Evolutionary conservation across 2,113 vertebrate species (phyloP).

Genomic region (Onychorhynchus coronatus): DNA sequence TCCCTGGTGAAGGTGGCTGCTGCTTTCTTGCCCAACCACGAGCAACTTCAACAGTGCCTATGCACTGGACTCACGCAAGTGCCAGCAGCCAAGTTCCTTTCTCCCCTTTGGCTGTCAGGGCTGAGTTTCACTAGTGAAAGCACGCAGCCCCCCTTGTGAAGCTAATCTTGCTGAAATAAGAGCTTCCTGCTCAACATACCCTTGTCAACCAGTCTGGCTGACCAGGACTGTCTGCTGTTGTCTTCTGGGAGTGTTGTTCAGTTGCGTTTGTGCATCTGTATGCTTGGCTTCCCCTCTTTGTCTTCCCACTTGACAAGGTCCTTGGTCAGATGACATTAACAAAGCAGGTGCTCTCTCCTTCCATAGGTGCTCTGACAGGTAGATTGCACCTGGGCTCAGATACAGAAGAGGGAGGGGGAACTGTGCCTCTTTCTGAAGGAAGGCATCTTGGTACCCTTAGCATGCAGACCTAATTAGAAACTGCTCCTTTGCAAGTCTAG

Average conservation of each 20-base stretch:
- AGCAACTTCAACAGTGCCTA: not conserved
- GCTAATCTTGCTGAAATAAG: not conserved
- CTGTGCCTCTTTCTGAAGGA: not conserved
- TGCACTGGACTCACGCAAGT: not conserved
- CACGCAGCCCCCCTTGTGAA: not conserved
- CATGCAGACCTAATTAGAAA: not conserved
- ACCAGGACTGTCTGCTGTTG: not conserved
- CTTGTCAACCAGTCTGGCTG: not conserved
- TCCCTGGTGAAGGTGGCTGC: not conserved
- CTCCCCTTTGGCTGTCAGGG: not conserved
- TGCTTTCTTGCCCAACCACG: not conserved
- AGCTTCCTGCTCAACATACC: rapidly evolving
- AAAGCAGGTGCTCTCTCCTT: not conserved
- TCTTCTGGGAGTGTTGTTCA: rapidly evolving
- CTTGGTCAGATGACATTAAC: not conserved
- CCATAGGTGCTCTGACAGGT: not conserved
- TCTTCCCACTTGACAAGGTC: not conserved
- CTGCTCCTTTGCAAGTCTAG: not conserved
- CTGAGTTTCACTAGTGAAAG: not conserved
- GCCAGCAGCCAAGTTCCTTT: not conserved
- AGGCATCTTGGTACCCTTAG: not conserved
- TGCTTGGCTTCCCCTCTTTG: not conserved
- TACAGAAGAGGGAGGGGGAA: not conserved
- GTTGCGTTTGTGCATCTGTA: not conserved
- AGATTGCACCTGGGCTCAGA: not conserved